Base-by-base conservation (phyloP, 1,140 invertebrate species). In the Proales similis region DNA sequence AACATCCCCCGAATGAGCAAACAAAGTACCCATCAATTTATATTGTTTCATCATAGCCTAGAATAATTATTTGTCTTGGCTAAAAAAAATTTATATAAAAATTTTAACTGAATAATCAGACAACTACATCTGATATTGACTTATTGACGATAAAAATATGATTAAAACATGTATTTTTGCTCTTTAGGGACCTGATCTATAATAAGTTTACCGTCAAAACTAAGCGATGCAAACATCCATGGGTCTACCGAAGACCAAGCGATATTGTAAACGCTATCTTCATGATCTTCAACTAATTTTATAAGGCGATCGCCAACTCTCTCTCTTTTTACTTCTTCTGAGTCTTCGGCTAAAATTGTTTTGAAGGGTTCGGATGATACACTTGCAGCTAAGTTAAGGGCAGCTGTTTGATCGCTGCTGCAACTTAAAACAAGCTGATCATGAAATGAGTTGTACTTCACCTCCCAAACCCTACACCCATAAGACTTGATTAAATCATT, bases 221-320 rank as follows among this genome's bases (percentile, higher is more conserved):
- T 93, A 0, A 97, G 79, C 0, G 90, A 95, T 26, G 92, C 92
- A 81, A 96, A 96, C 36, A 90, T 86, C 93, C 93, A 98, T 14
- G 92, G 90, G 79, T 97, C 92, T 33, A 87, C 87, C 33, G 85
- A 83, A 61, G 91, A 93, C 93, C 93, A 97, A 76, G 93, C 91
- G 0, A 86, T 87, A 70, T 86, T 87, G 79, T 97, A 97, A 14
- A 97, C 92, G 48, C 89, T 91, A 74, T 98, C 93, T 77, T 97
- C 93, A 74, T 97, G 92, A 68, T 94, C 88, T 72, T 96, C 90
- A 72, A 91, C 94, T 65, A 82, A 86, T 65, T 85, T 84, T 38
- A 93, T 80, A 0, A 87, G 83, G 29, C 85, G 88, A 79, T 90
- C 92, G 49, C 75, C 63, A 48, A 60, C 65, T 17, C 67, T 64